Evolutionary conservation across 2,113 vertebrate genomes (phyloP).

Genomic region (Mustelus asterias): DNA sequence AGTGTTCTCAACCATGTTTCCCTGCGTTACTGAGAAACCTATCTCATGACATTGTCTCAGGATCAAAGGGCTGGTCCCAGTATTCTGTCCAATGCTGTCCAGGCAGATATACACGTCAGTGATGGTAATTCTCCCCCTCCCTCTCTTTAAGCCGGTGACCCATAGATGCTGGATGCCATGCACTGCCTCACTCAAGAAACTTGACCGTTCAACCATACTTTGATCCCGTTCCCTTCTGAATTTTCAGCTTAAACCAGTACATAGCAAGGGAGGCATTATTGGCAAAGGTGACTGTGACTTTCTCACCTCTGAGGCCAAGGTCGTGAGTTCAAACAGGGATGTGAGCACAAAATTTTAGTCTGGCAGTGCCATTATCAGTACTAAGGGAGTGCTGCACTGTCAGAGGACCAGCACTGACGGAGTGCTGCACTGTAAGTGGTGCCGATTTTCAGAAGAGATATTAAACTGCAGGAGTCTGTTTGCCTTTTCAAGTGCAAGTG

Average conservation of each 20-base stretch:
- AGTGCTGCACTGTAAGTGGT: too few species aligned
- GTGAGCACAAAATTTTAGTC: not conserved
- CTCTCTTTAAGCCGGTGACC: constrained; percentile 21
- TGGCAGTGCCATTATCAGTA: not conserved
- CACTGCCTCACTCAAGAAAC: not conserved
- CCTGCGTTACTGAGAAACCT: not conserved
- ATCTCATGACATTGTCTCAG: constrained; percentile 12
- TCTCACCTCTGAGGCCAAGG: not conserved
- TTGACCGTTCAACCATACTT: not conserved
- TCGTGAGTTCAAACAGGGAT: not conserved
- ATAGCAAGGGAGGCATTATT: not conserved
- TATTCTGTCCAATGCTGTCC: not conserved
- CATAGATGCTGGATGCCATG: not conserved
- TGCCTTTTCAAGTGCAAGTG: not conserved
- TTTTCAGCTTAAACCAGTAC: not conserved
- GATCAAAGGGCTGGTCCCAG: not conserved
- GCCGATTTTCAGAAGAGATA: not conserved
- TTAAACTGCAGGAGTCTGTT: not conserved
- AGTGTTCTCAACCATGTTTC: constrained; percentile 24
- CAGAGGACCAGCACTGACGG: too few species aligned
- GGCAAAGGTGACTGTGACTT: not conserved
- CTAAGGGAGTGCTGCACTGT: not conserved
- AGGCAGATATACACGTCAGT: not conserved
- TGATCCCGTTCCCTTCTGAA: not conserved
- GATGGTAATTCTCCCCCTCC: not conserved